Evolutionary conservation across 2,888 invertebrate species (phyloP).

Genomic region (Drosophila percnosoma): DNA sequence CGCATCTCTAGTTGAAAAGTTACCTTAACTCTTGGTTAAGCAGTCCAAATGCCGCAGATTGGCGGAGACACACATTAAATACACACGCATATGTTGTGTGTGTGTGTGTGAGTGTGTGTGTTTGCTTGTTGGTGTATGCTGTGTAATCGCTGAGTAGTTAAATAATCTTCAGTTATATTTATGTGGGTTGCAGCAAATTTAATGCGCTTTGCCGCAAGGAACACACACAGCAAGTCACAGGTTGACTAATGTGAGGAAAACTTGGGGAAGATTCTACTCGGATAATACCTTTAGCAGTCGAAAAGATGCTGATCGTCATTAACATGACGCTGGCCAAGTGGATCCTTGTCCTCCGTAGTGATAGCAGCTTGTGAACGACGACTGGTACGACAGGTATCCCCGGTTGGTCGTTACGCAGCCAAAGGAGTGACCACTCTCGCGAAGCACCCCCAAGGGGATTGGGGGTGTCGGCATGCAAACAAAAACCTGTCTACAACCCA

Average conservation of each 20-base stretch:
- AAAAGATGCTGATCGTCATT: background rate
- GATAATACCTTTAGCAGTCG: background rate
- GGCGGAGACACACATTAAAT: slow-evolving; percentile 14
- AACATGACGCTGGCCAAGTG: no score
- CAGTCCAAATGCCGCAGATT: slow-evolving; percentile 23
- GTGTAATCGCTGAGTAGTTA: slow-evolving; percentile 50
- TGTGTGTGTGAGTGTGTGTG: background rate
- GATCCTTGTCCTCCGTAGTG: background rate
- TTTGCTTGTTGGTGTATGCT: background rate
- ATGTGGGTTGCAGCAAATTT: slow-evolving; percentile 52
- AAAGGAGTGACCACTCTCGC: background rate
- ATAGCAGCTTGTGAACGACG: background rate
- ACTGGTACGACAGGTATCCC: background rate
- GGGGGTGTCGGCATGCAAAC: background rate
- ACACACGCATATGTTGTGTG: background rate
- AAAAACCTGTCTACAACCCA: background rate
- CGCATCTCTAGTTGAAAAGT: background rate
- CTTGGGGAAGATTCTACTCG: background rate
- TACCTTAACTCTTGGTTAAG: background rate
- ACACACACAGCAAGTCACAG: background rate
- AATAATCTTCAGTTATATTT: slow-evolving; percentile 53
- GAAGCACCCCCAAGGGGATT: background rate
- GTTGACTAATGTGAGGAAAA: background rate
- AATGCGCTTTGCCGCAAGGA: slow-evolving; percentile 47
- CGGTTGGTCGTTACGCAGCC: background rate